Conservation (phyloP, 2,797 vertebrate species). For the Coilia nasus region DNA sequence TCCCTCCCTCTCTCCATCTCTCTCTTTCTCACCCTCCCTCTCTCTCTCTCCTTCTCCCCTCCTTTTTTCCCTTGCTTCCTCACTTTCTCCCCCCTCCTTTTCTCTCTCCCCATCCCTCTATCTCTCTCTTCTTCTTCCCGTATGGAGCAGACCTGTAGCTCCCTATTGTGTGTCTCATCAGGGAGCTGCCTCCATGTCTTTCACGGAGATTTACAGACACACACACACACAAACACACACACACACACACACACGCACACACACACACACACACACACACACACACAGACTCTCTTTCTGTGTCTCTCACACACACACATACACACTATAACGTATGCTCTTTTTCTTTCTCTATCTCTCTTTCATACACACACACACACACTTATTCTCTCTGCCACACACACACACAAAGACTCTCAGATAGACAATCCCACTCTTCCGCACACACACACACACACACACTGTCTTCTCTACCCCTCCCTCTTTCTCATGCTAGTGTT, state of each 20-base stretch:
- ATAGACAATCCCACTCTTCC: not conserved
- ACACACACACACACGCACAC: not conserved
- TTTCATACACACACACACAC: not conserved
- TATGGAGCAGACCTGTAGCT: conserved; percentile 6
- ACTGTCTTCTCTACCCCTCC: not conserved
- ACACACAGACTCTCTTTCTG: not conserved
- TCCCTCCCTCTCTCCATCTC: not conserved
- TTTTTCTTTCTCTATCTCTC: too few relatives aligned
- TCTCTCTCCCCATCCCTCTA: not conserved
- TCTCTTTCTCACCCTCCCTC: conserved; percentile 29
- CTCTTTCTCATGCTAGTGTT: not conserved
- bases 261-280: not conserved
- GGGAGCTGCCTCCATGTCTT: conserved; percentile 18
- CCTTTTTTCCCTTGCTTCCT: not conserved
- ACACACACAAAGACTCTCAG: not conserved
- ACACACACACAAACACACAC: conserved; percentile 8
- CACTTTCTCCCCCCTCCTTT: not conserved
- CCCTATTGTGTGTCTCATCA: not conserved
- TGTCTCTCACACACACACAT: not conserved
- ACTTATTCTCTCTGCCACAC: not conserved
- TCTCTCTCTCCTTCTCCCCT: not conserved
- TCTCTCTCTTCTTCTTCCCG: not conserved
- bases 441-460: not conserved
- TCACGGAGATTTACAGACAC: not conserved
- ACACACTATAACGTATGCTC: not conserved